Evolutionary conservation across 1,140 invertebrate genomes (phyloP).

Genomic region (Neomicropteryx cornuta): DNA sequence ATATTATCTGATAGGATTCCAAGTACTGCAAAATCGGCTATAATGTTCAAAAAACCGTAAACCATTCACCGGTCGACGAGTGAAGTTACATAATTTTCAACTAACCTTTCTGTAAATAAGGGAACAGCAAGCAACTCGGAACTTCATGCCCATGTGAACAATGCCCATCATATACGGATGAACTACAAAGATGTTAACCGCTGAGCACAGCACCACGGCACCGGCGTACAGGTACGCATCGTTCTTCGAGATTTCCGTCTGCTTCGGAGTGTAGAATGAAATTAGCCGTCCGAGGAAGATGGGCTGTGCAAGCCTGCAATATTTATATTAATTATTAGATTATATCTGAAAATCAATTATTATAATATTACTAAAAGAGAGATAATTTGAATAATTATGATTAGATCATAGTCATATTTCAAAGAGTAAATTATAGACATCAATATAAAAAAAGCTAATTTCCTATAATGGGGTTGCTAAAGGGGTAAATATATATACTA

Average conservation of each 20-base stretch:
- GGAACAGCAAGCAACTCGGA: conserved; percentile 64
- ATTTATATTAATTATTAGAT: conserved; percentile 9
- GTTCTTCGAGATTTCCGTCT: conserved; percentile 30
- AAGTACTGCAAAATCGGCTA: too few species aligned
- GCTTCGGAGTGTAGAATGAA: conserved; percentile 48
- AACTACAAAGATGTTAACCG: conserved; percentile 56
- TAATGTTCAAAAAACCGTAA: too few species aligned
- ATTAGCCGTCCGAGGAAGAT: conserved; percentile 61
- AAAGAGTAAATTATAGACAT: too few species aligned
- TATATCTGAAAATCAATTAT: conserved; percentile 5
- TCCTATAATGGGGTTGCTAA: too few species aligned
- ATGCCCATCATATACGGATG: conserved; percentile 72
- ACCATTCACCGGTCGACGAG: too few species aligned
- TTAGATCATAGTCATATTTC: too few species aligned
- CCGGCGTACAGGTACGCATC: conserved; percentile 56
- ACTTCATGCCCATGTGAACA: conserved; percentile 66
- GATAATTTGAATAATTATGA: too few species aligned
- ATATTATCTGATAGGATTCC: too few species aligned
- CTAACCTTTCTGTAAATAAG: conserved; percentile 73
- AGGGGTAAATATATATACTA: too few species aligned
- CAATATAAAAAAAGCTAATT: too few species aligned
- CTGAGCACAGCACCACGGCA: conserved; percentile 55
- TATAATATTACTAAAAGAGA: background rate
- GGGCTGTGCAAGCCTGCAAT: conserved; percentile 58
- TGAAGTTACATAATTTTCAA: too few species aligned